A percentile compares a stretch with the other conserved stretches of the same genome.
Evolutionary conservation across 2,888 invertebrate genomes (phyloP).

Genomic region (Philhelius pedissequus): DNA sequence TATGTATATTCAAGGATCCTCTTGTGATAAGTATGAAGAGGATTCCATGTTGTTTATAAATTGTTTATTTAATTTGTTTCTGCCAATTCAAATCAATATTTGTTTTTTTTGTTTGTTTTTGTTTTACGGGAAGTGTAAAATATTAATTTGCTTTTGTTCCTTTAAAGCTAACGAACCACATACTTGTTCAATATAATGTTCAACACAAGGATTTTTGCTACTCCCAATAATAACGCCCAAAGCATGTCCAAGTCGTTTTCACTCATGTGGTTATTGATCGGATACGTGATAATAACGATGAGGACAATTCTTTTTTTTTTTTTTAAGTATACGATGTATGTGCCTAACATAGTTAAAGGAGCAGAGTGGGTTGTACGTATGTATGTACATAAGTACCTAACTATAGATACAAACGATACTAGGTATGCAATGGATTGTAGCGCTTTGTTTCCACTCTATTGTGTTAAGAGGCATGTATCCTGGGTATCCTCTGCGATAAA

Average conservation of each 20-base stretch:
- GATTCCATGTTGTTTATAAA: conserved; percentile 45
- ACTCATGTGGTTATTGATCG: conserved; percentile 60
- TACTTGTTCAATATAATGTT: background rate
- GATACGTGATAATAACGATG: conserved; percentile 56
- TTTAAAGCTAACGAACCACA: conserved; percentile 15
- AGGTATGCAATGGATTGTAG: conserved; percentile 28
- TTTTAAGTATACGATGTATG: no score
- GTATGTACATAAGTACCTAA: background rate
- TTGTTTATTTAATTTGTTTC: conserved; percentile 32
- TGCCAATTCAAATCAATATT: conserved; percentile 42
- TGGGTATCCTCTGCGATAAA: conserved; percentile 31
- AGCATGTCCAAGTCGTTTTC: conserved; percentile 38
- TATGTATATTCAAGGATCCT: conserved; percentile 16
- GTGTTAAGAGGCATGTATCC: conserved; percentile 48
- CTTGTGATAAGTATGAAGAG: conserved; percentile 1
- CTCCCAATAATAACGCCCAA: background rate
- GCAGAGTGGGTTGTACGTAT: background rate
- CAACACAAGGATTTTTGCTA: conserved; percentile 23
- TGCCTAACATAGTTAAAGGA: conserved; percentile 54
- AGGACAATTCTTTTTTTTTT: conserved; percentile 63
- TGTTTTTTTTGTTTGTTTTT: conserved; percentile 5
- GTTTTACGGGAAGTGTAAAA: background rate
- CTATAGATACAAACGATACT: background rate
- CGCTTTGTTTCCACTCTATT: conserved; percentile 53
- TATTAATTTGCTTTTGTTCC: background rate